Evolutionary conservation across 2,888 invertebrate species (phyloP).

Genomic region (Euphydryas editha): DNA sequence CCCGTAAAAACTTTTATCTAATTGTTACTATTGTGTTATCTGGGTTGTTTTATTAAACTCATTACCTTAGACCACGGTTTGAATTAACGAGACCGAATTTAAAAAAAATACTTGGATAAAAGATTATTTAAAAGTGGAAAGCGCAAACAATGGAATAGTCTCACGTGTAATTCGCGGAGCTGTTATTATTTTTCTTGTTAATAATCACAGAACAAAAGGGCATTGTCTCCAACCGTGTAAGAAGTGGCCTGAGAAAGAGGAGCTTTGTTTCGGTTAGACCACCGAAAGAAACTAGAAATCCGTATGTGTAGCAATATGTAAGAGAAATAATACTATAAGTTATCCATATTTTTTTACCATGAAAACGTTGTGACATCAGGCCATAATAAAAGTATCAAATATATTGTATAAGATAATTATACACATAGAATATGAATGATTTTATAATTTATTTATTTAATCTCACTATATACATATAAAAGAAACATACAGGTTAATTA

Average conservation of each 20-base stretch:
- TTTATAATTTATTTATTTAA: too few species aligned
- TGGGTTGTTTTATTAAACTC: neutral
- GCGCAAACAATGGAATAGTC: constrained; percentile 46
- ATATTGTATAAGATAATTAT: too few species aligned
- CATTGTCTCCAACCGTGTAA: constrained; percentile 42
- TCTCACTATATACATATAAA: too few species aligned
- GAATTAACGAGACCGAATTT: constrained; percentile 5
- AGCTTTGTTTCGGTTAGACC: constrained; percentile 36
- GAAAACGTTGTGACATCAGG: too few species aligned
- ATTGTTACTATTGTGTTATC: neutral
- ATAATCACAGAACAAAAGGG: constrained; percentile 45
- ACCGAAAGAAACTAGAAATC: constrained; percentile 27
- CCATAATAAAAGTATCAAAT: too few species aligned
- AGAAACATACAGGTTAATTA: too few species aligned
- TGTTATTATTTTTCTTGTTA: constrained; percentile 47
- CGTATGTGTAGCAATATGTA: neutral
- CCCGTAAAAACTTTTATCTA: neutral
- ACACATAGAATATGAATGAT: too few species aligned
- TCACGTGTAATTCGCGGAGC: constrained; percentile 46
- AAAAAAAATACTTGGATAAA: constrained; percentile 14
- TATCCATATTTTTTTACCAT: too few species aligned
- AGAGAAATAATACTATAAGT: neutral
- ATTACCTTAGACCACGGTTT: neutral
- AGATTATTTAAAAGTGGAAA: constrained; percentile 31
- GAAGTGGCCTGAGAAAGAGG: constrained; percentile 33